A percentile compares a stretch with the other conserved stretches of the same genome.
These are phyloP conservation scores for Antheraea mylitta DNA, from an alignment of 1,140 invertebrate genomes.

Conservation along the genomic window DNA sequence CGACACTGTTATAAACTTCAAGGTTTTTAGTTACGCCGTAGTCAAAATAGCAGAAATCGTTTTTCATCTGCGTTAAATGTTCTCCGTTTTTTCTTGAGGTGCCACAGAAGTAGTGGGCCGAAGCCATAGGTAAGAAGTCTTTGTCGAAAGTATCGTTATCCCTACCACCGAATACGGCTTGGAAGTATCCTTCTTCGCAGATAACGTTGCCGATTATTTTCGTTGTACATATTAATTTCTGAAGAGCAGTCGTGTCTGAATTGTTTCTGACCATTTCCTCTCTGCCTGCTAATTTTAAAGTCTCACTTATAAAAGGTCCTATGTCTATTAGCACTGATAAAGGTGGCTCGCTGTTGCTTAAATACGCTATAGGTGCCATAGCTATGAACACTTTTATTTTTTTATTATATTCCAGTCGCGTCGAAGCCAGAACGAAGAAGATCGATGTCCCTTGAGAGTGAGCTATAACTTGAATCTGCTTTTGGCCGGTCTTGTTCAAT, in stretches of 20 bases:
- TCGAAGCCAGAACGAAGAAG: not conserved
- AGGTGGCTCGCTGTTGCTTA: slow-evolving; percentile 11
- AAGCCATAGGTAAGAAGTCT: slow-evolving; percentile 7
- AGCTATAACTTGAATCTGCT: slow-evolving; percentile 67
- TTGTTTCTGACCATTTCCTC: not conserved
- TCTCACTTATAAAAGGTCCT: not conserved
- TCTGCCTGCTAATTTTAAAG: not conserved
- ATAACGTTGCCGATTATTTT: slow-evolving; percentile 12
- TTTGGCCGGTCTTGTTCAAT: slow-evolving; percentile 64
- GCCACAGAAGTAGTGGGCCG: slow-evolving; percentile 20
- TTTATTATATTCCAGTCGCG: slow-evolving; percentile 72
- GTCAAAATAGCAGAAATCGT: slow-evolving; percentile 33
- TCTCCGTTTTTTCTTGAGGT: slow-evolving; percentile 82
- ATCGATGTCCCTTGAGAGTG: slow-evolving; percentile 74
- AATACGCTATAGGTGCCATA: slow-evolving; percentile 22
- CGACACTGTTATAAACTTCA: not conserved
- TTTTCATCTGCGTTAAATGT: slow-evolving; percentile 79
- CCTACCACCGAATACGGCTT: slow-evolving; percentile 1
- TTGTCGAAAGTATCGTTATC: slow-evolving; percentile 28
- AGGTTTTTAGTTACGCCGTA: not conserved
- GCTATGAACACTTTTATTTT: slow-evolving; percentile 41
- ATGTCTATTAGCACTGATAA: not conserved
- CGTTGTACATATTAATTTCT: not conserved
- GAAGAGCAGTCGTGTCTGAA: not conserved
- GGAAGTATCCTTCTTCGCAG: slow-evolving; percentile 11